Base-by-base conservation (phyloP, 2,888 invertebrate genomes). In the Exocentrus adspersus region DNA sequence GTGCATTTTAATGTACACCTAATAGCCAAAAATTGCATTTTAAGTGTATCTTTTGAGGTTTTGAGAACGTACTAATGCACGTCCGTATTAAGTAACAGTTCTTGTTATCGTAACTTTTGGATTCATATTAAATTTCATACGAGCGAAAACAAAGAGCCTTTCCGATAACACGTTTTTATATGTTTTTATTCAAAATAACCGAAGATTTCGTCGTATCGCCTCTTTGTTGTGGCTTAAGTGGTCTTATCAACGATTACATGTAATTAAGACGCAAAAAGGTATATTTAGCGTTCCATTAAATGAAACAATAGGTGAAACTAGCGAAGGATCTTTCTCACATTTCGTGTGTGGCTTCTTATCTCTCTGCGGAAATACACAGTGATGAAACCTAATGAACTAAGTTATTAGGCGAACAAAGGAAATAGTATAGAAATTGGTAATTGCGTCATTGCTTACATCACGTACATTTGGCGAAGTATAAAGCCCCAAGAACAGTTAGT, bases 231-330 rank as follows among this genome's bases (percentile, higher is more conserved):
- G 53, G 53, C 24, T 30, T 53, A 41, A 41, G 41, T 41, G 41
- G 41, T 21, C 20, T 53, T 53, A 53, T 53, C 53, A 37, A 21
- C 30, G 41, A 53, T 53, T 53, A 17, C 16, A 10, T 20, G 53
- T 53, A 53, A 51, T 41, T 53, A 53, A 42, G 41, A 41, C 53
- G 53, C 41, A 53, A 37, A 37, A 53, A 53, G 53, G 37, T 30
- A n/a, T 52, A 51, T 51, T 41, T 17, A 12, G 53, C 21, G 20
- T 21, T 16, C 53, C 41, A 41, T 42, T 53, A 53, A 53, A 53
- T 42, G 21, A 52, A 20, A 20, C 32, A 41, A 53, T 28, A 53
- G 41, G 41, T 53, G 32, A 32, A 30, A 30, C 28, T 7, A 51
- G 30, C 30, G 32, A 32, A 32, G 28, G 20, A 24, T 41, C 21